Evolutionary conservation across 2,797 vertebrate genomes (phyloP).

Genomic region (Micrastur ruficollis): DNA sequence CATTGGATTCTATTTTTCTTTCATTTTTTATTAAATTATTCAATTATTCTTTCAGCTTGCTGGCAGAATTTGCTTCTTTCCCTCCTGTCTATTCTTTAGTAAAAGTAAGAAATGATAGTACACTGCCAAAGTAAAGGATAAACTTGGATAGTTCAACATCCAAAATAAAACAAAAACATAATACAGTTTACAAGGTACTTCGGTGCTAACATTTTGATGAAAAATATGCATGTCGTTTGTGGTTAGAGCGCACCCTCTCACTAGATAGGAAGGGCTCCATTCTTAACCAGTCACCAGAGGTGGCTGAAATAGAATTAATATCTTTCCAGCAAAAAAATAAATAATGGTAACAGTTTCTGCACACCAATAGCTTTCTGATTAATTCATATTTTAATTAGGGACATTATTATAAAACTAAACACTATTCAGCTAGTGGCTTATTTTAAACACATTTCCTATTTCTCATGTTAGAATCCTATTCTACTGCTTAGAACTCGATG

Average conservation of each 20-base stretch:
- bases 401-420: not conserved
- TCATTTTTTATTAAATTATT: not conserved
- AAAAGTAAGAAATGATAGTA: not conserved
- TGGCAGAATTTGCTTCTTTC: not conserved
- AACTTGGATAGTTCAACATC: not conserved
- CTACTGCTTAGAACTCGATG: not conserved
- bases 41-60: not conserved
- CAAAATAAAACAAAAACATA: not conserved
- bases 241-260: not conserved
- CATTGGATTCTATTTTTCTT: not conserved
- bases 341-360: not conserved
- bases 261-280: not conserved
- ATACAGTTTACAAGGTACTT: not conserved
- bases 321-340: not conserved
- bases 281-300: not conserved
- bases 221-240: not conserved
- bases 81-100: not conserved
- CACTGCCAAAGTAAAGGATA: not conserved
- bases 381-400: not conserved
- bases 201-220: not conserved
- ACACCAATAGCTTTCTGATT: not conserved
- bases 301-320: not conserved
- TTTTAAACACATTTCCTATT: not conserved
- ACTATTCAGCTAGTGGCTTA: not conserved
- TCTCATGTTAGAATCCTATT: not conserved